phyloP scores from a whole-genome alignment of 2,113 vertebrate genomes.

The Grantiella picta region DNA sequence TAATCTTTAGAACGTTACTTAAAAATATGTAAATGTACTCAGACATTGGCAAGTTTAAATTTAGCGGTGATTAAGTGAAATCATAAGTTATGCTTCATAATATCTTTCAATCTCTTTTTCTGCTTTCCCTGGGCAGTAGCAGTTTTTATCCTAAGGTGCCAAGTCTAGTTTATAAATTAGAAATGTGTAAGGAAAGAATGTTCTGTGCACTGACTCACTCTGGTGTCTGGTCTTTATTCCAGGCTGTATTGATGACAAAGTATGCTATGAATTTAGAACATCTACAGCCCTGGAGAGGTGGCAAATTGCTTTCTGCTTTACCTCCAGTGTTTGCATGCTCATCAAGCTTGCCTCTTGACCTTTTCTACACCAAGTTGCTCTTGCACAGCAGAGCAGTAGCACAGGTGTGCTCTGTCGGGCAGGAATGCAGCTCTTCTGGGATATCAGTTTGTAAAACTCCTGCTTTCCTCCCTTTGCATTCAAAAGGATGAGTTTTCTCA shows the following conservation, averaged over 20 bases:
- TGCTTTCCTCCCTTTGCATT: not conserved
- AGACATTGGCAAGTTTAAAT: not conserved
- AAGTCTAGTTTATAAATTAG: not conserved
- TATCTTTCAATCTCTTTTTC: not conserved
- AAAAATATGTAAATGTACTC: not conserved
- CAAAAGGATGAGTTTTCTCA: not conserved
- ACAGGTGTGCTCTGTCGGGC: slow-evolving; percentile 51
- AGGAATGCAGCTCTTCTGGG: slow-evolving; percentile 15
- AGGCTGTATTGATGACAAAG: not conserved
- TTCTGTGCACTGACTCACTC: slow-evolving; percentile 3
- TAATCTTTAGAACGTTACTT: not conserved
- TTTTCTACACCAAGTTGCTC: not conserved
- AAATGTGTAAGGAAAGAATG: not conserved
- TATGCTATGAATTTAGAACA: slow-evolving; percentile 6
- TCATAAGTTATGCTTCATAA: not conserved
- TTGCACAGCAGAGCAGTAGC: not conserved
- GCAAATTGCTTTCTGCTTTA: not conserved
- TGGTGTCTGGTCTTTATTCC: not conserved
- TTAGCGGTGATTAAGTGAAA: not conserved
- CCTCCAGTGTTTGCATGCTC: not conserved
- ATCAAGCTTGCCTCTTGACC: slow-evolving; percentile 1
- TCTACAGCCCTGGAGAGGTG: not conserved
- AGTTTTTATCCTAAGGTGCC: not conserved
- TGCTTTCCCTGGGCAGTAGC: not conserved
- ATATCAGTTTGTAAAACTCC: not conserved